These are phyloP conservation scores for Peromyscus leucopus DNA, from an alignment of 2,113 vertebrate species.

Conservation along the genomic window DNA sequence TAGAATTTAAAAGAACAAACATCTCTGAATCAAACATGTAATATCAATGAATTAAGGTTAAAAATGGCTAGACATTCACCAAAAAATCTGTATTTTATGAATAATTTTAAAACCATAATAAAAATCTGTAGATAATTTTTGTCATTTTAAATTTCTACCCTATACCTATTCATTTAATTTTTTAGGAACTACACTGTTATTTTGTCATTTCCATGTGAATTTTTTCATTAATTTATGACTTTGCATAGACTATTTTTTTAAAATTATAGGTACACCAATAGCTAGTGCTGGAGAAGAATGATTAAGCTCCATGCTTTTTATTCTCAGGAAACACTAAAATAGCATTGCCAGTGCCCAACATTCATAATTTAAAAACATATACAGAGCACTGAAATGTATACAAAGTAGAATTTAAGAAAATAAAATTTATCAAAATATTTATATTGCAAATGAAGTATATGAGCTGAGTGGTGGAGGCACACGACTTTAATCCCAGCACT, in stretches of 20 bases:
- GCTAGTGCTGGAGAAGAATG: constrained; percentile 93
- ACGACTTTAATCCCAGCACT: not conserved
- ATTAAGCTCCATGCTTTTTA: constrained; percentile 94
- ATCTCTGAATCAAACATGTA: constrained; percentile 94
- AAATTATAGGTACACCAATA: constrained; percentile 94
- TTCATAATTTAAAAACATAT: constrained; percentile 98
- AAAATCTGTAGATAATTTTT: constrained; percentile 91
- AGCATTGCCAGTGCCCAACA: constrained; percentile 96
- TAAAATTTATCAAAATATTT: constrained; percentile 99
- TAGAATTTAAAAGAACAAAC: constrained; percentile 91
- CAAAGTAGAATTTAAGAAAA: constrained; percentile 99
- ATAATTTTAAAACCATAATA: constrained; percentile 93
- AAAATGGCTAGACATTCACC: constrained; percentile 97
- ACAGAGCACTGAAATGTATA: constrained; percentile 99
- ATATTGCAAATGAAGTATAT: constrained; percentile 99
- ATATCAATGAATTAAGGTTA: constrained; percentile 95
- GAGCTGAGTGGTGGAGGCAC: not conserved
- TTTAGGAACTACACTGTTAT: constrained; percentile 89
- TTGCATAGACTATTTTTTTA: constrained; percentile 94
- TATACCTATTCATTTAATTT: constrained; percentile 87
- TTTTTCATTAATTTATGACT: constrained; percentile 93
- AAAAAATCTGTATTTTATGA: constrained; percentile 94
- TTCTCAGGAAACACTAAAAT: constrained; percentile 98
- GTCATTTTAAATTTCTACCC: constrained; percentile 90
- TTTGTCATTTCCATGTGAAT: constrained; percentile 91